Base-by-base conservation (phyloP, 1,140 invertebrate species). In the Drosophila sproati region DNA sequence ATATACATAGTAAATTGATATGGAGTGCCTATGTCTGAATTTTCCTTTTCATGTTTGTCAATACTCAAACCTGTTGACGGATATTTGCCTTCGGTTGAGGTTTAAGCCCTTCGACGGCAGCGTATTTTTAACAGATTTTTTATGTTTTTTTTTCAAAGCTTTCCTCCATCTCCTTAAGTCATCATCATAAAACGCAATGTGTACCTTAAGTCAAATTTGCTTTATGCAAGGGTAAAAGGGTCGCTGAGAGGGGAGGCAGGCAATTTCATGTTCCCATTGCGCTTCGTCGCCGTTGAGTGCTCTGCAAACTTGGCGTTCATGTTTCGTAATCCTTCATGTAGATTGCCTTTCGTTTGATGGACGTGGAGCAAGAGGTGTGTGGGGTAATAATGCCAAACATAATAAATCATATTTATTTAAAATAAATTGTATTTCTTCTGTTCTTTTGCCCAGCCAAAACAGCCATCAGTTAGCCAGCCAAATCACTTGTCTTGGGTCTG, bases 351-450 rank as follows among this genome's bases (percentile, higher is more conserved):
- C 48, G 41, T 48, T 12, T 29, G 34, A 20, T 32, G 45, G 31
- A 12, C 43, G 12, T 8, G 43, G 12, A 28, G 7, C 10, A n/a
- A 5, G 52, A 8, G 5, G 55, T 20, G 28, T 34, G 8, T 20
- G 5, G 8, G 28, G 50, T 62, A 20, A 20, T 20, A 20, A 78
- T 80, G 83, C 78, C 85, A 88, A 83, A 88, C 80, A 83, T 89
- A 88, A 88, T 89, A 88, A 88, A 88, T 88, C 83, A 88, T 88
- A 88, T 88, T 88, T 88, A 88, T 89, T 88, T 88, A 83, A 88
- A 88, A 83, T 80, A 83, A 73, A 87, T 82, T 64, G 69, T 77
- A 59, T 75, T 77, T 63, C 51, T 68, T 67, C 39, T 48, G 59
- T 74, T 64, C 57, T 50, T 47, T 48, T 52, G 63, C 50, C n/a